Conservation (phyloP, 2,888 invertebrate genomes). For the Dilophus febrilis region DNA sequence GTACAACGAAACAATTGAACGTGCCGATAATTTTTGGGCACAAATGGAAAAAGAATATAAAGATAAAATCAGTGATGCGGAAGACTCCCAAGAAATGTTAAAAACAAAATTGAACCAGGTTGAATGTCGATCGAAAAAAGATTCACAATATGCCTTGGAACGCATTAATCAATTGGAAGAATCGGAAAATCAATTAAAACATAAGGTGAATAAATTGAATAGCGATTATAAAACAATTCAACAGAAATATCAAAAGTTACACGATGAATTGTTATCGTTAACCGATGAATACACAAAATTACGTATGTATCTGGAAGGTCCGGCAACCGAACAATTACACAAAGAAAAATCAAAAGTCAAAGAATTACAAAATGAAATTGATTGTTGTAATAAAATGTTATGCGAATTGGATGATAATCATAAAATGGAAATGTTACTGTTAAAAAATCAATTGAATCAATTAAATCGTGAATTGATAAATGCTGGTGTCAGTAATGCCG, state of each 20-base stretch:
- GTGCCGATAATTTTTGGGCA: slow-evolving; percentile 54
- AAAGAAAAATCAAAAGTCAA: slow-evolving; percentile 26
- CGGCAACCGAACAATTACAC: slow-evolving; percentile 21
- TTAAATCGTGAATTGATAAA: slow-evolving; percentile 41
- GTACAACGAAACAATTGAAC: slow-evolving; percentile 51
- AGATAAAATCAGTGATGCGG: slow-evolving; percentile 36
- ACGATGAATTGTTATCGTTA: slow-evolving; percentile 31
- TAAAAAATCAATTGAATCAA: slow-evolving; percentile 36
- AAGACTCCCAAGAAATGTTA: slow-evolving; percentile 31
- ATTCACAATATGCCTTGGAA: slow-evolving; percentile 32
- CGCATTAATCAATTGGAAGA: slow-evolving; percentile 41
- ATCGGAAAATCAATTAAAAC: slow-evolving; percentile 35
- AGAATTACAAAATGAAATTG: slow-evolving; percentile 33
- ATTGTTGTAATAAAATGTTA: slow-evolving; percentile 30
- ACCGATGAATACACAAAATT: slow-evolving; percentile 36
- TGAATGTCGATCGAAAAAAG: slow-evolving; percentile 34
- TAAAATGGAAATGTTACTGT: slow-evolving; percentile 32
- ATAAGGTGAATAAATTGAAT: slow-evolving; percentile 36
- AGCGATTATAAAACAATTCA: slow-evolving; percentile 36
- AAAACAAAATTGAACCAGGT: slow-evolving; percentile 38
- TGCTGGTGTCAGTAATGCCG: slow-evolving; percentile 47
- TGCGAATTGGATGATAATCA: slow-evolving; percentile 32
- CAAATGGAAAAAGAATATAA: slow-evolving; percentile 49
- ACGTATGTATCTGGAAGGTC: slow-evolving; percentile 31
- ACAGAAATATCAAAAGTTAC: slow-evolving; percentile 31